A percentile compares a stretch with the other conserved stretches of the same genome.
phyloP scores from a whole-genome alignment of 2,888 invertebrate genomes.

The Ligdia adustata region DNA sequence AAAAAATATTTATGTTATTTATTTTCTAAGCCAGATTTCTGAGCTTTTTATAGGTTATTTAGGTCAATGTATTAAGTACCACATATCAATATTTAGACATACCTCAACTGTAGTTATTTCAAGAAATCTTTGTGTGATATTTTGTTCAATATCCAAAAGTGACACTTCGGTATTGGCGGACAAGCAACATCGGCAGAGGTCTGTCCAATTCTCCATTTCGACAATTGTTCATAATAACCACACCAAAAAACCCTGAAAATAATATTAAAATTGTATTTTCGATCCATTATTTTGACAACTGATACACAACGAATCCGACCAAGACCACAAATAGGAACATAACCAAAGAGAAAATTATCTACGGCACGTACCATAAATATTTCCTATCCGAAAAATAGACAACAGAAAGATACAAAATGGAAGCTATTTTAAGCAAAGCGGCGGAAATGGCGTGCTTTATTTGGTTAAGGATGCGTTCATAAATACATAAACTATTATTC shows the following conservation, averaged over 20 bases:
- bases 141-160: conserved; percentile 63
- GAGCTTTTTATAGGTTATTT: no score
- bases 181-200: conserved; percentile 77
- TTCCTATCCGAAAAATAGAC: conserved; percentile 80
- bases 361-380: conserved; percentile 82
- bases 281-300: conserved; percentile 71
- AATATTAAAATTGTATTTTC: conserved; percentile 47
- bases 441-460: conserved; percentile 14
- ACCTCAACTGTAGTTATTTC: conserved; percentile 75
- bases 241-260: conserved; percentile 66
- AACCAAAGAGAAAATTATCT: conserved; percentile 83
- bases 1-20: no score
- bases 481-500: not conserved
- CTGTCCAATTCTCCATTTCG: conserved; percentile 76
- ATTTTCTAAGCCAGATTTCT: no score
- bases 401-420: conserved; percentile 76
- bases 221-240: conserved; percentile 58
- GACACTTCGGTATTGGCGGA: conserved; percentile 71
- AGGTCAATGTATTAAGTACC: no score
- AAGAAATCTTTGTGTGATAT: conserved; percentile 64
- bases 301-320: conserved; percentile 44
- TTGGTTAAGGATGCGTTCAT: conserved; percentile 4
- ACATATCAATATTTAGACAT: no score
- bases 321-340: conserved; percentile 60
- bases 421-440: conserved; percentile 41